Conservation (phyloP, 2,113 vertebrate species). For the Xenopus tropicalis region DNA sequence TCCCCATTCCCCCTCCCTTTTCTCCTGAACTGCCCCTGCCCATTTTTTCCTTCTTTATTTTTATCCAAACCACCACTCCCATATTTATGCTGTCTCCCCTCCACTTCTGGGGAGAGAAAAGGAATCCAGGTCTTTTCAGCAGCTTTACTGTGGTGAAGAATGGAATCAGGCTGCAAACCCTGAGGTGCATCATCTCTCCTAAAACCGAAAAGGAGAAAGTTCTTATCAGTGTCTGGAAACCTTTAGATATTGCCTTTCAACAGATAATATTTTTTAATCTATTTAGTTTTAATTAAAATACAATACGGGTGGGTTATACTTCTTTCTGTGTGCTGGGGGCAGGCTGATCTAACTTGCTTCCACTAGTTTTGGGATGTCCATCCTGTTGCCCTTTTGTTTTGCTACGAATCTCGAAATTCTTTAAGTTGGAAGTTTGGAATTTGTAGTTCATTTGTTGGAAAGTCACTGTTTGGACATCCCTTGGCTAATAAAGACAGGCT, state of each 20-base stretch:
- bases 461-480: not conserved
- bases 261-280: constrained; percentile 60
- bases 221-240: constrained; percentile 59
- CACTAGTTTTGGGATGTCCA: constrained; percentile 8
- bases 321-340: constrained; percentile 52
- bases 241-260: constrained; percentile 64
- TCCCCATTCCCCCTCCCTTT: constrained; percentile 38
- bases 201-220: constrained; percentile 51
- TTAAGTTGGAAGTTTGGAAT: too few relatives aligned
- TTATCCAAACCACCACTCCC: constrained; percentile 13
- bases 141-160: constrained; percentile 21
- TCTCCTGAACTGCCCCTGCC: not conserved
- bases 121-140: constrained; percentile 38
- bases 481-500: constrained; percentile 13
- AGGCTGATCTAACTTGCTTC: constrained; percentile 42
- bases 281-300: constrained; percentile 57
- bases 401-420: too few relatives aligned
- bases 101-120: constrained; percentile 14
- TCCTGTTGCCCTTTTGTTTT: not conserved
- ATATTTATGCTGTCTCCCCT: constrained; percentile 31
- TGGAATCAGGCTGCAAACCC: constrained; percentile 36
- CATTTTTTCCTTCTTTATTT: constrained; percentile 28
- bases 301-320: constrained; percentile 51
- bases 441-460: too few relatives aligned
- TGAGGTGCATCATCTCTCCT: constrained; percentile 51